Evolutionary conservation across 2,113 vertebrate genomes (phyloP).

Genomic region (Istiophorus platypterus): DNA sequence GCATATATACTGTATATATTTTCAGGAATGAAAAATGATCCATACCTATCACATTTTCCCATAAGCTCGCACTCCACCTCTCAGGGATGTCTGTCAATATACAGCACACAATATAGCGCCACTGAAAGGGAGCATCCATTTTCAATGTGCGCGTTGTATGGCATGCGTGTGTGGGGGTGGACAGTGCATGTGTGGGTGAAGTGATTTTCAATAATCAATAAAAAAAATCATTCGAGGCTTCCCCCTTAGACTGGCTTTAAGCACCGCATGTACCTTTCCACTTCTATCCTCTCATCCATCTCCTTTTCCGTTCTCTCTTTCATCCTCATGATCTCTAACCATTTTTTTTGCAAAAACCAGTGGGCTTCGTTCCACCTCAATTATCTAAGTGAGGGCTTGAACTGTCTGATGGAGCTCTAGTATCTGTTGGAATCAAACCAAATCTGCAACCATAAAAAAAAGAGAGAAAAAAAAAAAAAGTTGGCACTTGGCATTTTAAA

Average conservation of each 20-base stretch:
- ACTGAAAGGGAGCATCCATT: slow-evolving; percentile 48
- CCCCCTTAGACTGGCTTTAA: slow-evolving; percentile 52
- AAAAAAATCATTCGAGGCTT: slow-evolving; percentile 65
- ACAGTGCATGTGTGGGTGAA: slow-evolving; percentile 47
- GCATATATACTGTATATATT: neutral
- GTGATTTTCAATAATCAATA: slow-evolving; percentile 81
- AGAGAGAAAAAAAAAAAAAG: neutral
- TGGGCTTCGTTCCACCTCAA: slow-evolving; percentile 56
- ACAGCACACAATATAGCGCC: slow-evolving; percentile 10
- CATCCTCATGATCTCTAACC: slow-evolving; percentile 48
- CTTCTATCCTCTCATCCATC: slow-evolving; percentile 41
- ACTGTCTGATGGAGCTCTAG: slow-evolving; percentile 55
- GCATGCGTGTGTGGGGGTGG: slow-evolving; percentile 22
- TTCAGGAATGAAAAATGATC: slow-evolving; percentile 32
- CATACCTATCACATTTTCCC: slow-evolving; percentile 43
- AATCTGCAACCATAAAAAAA: slow-evolving; percentile 38
- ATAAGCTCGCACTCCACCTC: slow-evolving; percentile 5
- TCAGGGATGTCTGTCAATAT: slow-evolving; percentile 55
- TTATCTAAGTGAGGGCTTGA: slow-evolving; percentile 71
- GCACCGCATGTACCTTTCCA: slow-evolving; percentile 35
- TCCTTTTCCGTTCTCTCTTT: slow-evolving; percentile 26
- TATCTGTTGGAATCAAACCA: slow-evolving; percentile 58
- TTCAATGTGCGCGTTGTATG: slow-evolving; percentile 22
- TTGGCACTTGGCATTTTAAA: slow-evolving; percentile 35
- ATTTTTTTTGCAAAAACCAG: slow-evolving; percentile 70